Conservation (phyloP, 1,140 invertebrate species). For the Drosophila navojoa region DNA sequence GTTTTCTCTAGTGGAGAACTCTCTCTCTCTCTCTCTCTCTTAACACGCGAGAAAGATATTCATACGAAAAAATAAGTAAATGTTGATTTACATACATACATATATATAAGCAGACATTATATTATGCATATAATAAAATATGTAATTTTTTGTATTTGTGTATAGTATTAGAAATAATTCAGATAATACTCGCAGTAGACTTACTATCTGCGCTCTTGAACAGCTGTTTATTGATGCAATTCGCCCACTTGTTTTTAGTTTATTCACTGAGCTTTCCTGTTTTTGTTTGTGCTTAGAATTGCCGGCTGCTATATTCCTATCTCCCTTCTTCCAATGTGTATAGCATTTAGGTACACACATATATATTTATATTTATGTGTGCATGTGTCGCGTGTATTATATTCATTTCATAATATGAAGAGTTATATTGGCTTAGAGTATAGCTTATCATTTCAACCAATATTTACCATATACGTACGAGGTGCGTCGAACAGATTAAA, state of each 20-base stretch:
- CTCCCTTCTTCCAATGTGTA: neutral
- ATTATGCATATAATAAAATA: constrained; percentile 1
- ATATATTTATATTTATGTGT: neutral
- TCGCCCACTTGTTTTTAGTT: constrained; percentile 14
- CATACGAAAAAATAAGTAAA: neutral
- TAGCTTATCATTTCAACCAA: neutral
- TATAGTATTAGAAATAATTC: neutral
- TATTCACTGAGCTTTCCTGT: constrained; percentile 1
- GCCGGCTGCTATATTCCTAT: constrained; percentile 4
- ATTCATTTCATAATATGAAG: neutral
- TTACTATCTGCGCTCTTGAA: neutral
- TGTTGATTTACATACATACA: neutral
- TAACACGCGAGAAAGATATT: neutral
- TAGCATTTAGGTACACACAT: no score
- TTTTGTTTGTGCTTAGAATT: neutral
- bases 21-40: neutral
- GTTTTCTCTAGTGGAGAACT: neutral
- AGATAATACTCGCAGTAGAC: neutral
- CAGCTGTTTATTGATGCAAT: constrained; percentile 24
- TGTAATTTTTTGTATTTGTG: neutral
- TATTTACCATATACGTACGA: no score
- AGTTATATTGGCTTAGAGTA: neutral
- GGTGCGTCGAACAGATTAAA: no score
- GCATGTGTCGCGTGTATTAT: neutral
- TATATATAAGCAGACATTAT: neutral